phyloP scores from a whole-genome alignment of 2,888 invertebrate genomes.

The Cerastis leucographa region DNA sequence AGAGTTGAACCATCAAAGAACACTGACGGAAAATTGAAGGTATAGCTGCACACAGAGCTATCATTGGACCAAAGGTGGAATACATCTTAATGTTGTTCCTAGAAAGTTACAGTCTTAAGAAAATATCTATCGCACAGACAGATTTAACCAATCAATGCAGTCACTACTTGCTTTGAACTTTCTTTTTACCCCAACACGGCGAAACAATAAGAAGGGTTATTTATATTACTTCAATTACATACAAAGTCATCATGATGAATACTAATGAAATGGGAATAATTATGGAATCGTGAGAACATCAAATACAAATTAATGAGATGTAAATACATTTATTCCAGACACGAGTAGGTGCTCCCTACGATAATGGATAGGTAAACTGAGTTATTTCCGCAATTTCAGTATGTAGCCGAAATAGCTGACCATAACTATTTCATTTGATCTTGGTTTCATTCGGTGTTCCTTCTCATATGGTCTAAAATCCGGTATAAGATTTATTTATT shows the following conservation, averaged over 20 bases:
- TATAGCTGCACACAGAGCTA: slow-evolving; percentile 39
- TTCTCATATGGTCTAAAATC: too few species aligned
- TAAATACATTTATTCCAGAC: background rate
- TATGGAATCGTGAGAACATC: background rate
- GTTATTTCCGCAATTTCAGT: background rate
- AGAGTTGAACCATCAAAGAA: slow-evolving; percentile 69
- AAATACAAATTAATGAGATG: background rate
- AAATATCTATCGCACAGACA: background rate
- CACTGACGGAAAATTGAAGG: slow-evolving; percentile 51
- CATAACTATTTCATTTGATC: background rate
- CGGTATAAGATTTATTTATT: too few species aligned
- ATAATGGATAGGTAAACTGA: too few species aligned
- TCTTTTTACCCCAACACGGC: too few species aligned
- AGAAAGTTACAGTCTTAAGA: slow-evolving; percentile 23
- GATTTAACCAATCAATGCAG: background rate
- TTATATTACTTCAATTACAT: too few species aligned
- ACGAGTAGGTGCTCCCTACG: too few species aligned
- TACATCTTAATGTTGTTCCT: slow-evolving; percentile 57
- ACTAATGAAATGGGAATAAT: too few species aligned
- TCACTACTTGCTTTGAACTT: background rate
- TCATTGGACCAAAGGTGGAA: slow-evolving; percentile 58
- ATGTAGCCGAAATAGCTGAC: background rate
- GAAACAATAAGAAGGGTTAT: too few species aligned
- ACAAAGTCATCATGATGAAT: background rate
- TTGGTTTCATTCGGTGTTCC: background rate